A percentile compares a stretch with the other conserved stretches of the same genome.
Conservation (phyloP, 2,797 vertebrate genomes). For the Bryconaethiops microstoma region DNA sequence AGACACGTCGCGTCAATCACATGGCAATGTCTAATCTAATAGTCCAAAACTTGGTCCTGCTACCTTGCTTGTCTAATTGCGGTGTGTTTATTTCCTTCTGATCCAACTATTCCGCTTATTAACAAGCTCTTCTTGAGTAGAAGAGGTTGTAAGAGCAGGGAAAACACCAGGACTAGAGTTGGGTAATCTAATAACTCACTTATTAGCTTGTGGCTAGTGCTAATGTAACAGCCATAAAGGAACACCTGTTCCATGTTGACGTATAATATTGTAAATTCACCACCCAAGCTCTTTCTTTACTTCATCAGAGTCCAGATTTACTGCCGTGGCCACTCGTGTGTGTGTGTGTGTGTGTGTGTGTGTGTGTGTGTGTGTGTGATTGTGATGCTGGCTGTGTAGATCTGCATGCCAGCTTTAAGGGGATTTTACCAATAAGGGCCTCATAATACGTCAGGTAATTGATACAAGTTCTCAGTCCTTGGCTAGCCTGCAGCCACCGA, state of each 20-base stretch:
- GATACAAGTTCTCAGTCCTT: slow-evolving; percentile 69
- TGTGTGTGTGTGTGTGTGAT: slow-evolving; percentile 46
- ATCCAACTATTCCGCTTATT: no score
- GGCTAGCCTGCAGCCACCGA: slow-evolving; percentile 69
- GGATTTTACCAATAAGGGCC: slow-evolving; percentile 63
- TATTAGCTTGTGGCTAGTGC: no score
- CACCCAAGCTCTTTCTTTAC: neutral
- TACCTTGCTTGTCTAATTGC: no score
- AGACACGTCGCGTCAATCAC: no score
- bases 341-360: neutral
- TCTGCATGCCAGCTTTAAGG: slow-evolving; percentile 60
- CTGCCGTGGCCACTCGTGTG: neutral
- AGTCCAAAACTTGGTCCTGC: no score
- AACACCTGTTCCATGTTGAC: neutral
- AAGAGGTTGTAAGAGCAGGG: no score
- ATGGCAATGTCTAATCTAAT: no score
- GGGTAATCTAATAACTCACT: no score
- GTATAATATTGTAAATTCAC: neutral
- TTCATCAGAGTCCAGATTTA: neutral
- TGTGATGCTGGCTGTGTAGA: slow-evolving; percentile 45
- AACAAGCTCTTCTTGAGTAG: no score
- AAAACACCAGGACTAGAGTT: no score
- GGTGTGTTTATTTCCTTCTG: no score
- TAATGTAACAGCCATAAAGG: neutral
- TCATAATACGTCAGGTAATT: slow-evolving; percentile 76